phyloP scores from a whole-genome alignment of 1,140 invertebrate genomes.

The Thereuonema tuberculata region DNA sequence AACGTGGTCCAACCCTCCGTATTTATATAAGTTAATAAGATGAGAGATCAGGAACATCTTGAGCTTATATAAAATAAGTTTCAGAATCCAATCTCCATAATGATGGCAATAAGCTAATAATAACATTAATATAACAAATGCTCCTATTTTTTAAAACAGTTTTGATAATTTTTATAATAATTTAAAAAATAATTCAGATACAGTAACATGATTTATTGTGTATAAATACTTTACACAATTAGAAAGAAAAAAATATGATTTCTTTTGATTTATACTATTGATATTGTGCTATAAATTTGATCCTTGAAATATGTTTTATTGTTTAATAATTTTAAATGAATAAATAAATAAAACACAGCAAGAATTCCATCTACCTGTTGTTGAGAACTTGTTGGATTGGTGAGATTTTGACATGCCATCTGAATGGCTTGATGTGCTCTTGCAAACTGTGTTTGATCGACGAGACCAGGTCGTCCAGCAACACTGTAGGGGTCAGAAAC shows the following conservation, averaged over 20 bases:
- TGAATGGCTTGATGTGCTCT: slow-evolving; percentile 79
- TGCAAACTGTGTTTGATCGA: slow-evolving; percentile 80
- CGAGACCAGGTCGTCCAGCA: slow-evolving; percentile 77
- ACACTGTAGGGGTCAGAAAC: slow-evolving; percentile 79
- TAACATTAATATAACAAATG: no score
- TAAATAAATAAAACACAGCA: slow-evolving; percentile 9
- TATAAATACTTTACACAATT: background rate
- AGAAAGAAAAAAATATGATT: background rate
- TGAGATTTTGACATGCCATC: slow-evolving; percentile 65
- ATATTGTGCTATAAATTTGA: no score
- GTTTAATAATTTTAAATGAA: background rate
- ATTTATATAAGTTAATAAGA: no score
- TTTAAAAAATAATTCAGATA: background rate
- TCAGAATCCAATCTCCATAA: no score
- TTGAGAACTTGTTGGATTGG: slow-evolving; percentile 58
- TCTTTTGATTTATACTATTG: no score
- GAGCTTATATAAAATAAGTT: no score
- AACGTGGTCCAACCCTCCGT: no score
- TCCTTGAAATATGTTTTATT: no score
- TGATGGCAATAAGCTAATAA: no score
- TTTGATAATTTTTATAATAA: background rate
- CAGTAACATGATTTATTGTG: background rate
- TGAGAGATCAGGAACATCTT: no score
- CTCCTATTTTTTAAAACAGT: no score
- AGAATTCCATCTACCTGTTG: slow-evolving; percentile 43